Percentiles rank a stretch among this genome's conserved stretches.
phyloP scores from a whole-genome alignment of 2,113 vertebrate species.

The Neomonachus schauinslandi region DNA sequence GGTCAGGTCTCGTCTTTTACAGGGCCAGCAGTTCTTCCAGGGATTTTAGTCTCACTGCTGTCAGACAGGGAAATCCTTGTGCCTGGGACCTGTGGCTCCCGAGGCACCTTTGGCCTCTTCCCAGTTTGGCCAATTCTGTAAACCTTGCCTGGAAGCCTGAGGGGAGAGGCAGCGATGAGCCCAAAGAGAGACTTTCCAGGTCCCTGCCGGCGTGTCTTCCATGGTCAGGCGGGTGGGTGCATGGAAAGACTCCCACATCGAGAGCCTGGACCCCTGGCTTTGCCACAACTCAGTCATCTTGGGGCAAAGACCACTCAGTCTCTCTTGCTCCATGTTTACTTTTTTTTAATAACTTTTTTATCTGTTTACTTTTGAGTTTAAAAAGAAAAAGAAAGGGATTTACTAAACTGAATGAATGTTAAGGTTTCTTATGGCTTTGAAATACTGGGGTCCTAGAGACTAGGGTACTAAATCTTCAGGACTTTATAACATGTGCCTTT shows the following conservation, averaged over 20 bases:
- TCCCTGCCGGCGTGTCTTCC: fast-evolving
- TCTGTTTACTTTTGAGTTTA: conserved; percentile 3
- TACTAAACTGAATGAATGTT: background rate
- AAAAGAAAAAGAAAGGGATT: conserved; percentile 9
- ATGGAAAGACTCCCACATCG: background rate
- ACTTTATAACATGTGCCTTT: background rate
- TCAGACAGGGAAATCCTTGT: background rate
- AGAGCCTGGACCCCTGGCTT: background rate
- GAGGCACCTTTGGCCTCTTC: conserved; percentile 2
- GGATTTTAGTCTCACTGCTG: background rate
- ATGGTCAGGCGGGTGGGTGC: too few relatives aligned
- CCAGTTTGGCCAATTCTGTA: background rate
- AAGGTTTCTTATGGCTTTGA: background rate
- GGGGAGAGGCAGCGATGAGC: background rate
- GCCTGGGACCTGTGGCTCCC: background rate
- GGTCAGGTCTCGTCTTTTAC: background rate
- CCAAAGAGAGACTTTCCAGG: too few relatives aligned
- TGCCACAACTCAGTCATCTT: background rate
- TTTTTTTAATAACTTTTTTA: background rate
- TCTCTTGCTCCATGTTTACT: background rate
- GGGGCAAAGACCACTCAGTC: background rate
- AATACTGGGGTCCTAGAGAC: background rate
- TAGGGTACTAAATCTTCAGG: background rate
- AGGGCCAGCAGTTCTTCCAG: background rate
- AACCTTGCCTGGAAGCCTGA: background rate